Percentiles rank a stretch among this genome's conserved stretches.
These are phyloP conservation scores for Timema podura DNA, from an alignment of 2,888 invertebrate genomes.

Conservation along the genomic window DNA sequence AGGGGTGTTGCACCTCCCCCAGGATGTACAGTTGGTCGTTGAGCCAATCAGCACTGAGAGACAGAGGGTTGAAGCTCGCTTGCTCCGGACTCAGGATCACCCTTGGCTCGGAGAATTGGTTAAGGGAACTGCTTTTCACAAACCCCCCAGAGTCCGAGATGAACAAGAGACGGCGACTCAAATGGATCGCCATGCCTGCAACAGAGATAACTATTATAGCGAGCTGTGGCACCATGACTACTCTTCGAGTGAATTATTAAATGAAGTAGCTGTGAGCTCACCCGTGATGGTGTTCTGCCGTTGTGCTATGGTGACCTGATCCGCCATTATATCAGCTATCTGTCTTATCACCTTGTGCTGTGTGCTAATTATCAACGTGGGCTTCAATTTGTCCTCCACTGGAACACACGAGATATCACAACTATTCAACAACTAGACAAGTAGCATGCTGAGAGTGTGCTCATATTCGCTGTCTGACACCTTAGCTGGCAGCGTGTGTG, in stretches of 20 bases:
- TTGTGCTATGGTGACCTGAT: conserved; percentile 53
- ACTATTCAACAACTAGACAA: too few relatives aligned
- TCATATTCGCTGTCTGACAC: too few relatives aligned
- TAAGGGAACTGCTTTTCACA: conserved; percentile 51
- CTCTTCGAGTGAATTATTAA: too few relatives aligned
- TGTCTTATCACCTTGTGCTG: conserved; percentile 65
- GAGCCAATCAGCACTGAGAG: conserved; percentile 84
- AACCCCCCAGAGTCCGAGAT: conserved; percentile 69
- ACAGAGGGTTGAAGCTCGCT: conserved; percentile 61
- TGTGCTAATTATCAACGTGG: conserved; percentile 65
- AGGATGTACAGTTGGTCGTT: conserved; percentile 79
- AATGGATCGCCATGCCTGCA: conserved; percentile 71
- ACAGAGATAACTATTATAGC: conserved; percentile 32
- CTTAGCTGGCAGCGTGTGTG: too few relatives aligned
- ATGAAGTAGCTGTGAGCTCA: neutral
- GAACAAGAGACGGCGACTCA: conserved; percentile 65
- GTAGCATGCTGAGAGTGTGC: too few relatives aligned
- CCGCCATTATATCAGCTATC: conserved; percentile 62
- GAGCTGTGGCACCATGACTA: too few relatives aligned
- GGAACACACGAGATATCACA: neutral
- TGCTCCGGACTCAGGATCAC: conserved; percentile 56
- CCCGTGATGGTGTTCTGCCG: neutral
- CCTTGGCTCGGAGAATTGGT: conserved; percentile 36
- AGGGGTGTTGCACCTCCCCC: conserved; percentile 61
- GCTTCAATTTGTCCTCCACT: conserved; percentile 42